Conservation (phyloP, 2,888 invertebrate species). For the Sphecodes monilicornis region DNA sequence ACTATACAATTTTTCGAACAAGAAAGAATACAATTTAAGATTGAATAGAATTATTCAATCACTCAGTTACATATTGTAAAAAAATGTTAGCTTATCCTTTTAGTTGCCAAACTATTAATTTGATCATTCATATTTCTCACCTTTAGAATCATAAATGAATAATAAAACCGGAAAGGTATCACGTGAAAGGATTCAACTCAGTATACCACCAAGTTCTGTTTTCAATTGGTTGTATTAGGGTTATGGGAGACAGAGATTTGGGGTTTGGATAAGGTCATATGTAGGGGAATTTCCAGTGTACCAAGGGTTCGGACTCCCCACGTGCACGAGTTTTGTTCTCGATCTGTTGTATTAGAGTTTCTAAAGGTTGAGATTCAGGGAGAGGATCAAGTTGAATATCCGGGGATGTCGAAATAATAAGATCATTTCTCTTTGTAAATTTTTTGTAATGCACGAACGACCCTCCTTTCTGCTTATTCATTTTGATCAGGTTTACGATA, state of each 20-base stretch:
- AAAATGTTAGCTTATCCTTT: neutral
- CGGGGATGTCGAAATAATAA: slow-evolving; percentile 11
- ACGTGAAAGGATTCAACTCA: neutral
- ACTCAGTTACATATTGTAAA: neutral
- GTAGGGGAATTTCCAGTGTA: neutral
- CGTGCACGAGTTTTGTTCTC: neutral
- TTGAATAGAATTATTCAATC: neutral
- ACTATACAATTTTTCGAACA: neutral
- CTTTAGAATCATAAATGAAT: neutral
- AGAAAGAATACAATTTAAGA: neutral
- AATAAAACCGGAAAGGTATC: neutral
- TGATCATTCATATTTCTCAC: neutral
- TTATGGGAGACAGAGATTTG: slow-evolving; percentile 1
- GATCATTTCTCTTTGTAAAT: neutral
- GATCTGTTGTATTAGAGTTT: neutral
- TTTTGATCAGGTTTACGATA: neutral
- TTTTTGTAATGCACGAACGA: slow-evolving; percentile 4
- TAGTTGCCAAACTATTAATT: neutral
- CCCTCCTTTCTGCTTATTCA: neutral
- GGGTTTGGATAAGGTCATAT: neutral
- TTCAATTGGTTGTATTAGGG: neutral
- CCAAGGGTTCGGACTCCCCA: neutral
- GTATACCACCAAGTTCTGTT: neutral
- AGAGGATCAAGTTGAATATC: slow-evolving; percentile 10
- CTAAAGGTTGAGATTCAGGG: neutral